Evolutionary conservation across 2,888 invertebrate species (phyloP), one percentile per base, ranked within the genome.

Genomic region (Chalcosyrphus nemorum): DNA sequence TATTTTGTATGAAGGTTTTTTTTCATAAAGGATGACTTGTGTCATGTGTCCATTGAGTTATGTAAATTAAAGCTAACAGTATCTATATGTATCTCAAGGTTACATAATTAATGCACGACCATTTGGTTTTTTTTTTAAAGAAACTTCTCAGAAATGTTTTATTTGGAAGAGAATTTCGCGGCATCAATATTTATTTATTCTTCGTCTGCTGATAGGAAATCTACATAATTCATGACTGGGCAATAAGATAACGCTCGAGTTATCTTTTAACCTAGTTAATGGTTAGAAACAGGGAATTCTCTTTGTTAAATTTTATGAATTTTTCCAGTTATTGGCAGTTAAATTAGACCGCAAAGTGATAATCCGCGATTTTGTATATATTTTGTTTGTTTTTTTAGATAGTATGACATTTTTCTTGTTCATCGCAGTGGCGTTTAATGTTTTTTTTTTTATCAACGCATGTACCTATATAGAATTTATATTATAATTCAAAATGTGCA

Each of bases 191-290:
- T 45, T 5, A 19, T 11, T 43, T 43, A 6, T 43, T 15, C 17
- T 43, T 7, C 24, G 21, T 11, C 2, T 21, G 11, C 11, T 2
- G 21, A 47, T n/a, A 21, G 7, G 21, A n/a, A n/a, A n/a, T n/a
- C n/a, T n/a, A n/a, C n/a, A n/a, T n/a, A n/a, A n/a, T n/a, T n/a
- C 17, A 17, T 21, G 11, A n/a, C 0, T 9, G 3, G 4, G 3
- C 2, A 1, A 4, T 7, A 19, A 9, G 19, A 45, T 45, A 19
- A 47, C 21, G 24, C 4, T n/a, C 4, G 5, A 24, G 47, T 47
- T 47, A 47, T 47, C 47, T 24, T 47, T 19, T 47, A 47, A 47
- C 47, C 47, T 24, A 47, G 21, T 47, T 47, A n/a, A 9, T 45
- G 45, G 17, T 19, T 19, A 3, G 45, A 19, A 17, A 19, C 19